These are phyloP conservation scores for Xiphorhynchus erythropygius DNA, from an alignment of 2,797 vertebrate genomes.

Conservation along the genomic window DNA sequence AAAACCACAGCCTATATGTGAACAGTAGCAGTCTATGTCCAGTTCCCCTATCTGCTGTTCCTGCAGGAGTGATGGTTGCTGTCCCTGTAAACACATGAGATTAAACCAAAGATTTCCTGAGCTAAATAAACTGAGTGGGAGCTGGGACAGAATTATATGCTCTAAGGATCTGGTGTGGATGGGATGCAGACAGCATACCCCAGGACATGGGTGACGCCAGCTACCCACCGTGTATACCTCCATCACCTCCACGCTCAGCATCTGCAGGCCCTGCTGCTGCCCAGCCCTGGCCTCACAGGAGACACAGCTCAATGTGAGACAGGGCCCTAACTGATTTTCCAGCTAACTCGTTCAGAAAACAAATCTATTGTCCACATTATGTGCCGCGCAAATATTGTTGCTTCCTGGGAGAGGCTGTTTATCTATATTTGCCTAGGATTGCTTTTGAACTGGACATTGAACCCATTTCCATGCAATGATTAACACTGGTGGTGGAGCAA, in stretches of 20 bases:
- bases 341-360: background rate
- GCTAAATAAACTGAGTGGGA: background rate
- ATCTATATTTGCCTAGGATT: constrained; percentile 17
- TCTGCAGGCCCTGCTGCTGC: rapidly evolving
- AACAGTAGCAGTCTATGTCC: background rate
- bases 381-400: background rate
- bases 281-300: background rate
- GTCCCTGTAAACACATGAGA: background rate
- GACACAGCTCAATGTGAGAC: background rate
- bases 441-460: constrained; percentile 43
- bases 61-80: background rate
- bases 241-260: rapidly evolving
- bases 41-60: background rate
- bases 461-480: constrained; percentile 44
- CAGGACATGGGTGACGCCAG: rapidly evolving
- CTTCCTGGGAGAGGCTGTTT: constrained; percentile 11
- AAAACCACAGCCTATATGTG: background rate
- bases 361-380: background rate
- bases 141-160: rapidly evolving
- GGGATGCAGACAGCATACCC: rapidly evolving
- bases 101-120: rapidly evolving
- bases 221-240: rapidly evolving
- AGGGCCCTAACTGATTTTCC: background rate
- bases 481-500: constrained; percentile 5
- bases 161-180: rapidly evolving